Percentiles rank a stretch among this genome's conserved stretches.
phyloP scores from a whole-genome alignment of 2,797 vertebrate genomes.

The Propithecus deckenii region DNA sequence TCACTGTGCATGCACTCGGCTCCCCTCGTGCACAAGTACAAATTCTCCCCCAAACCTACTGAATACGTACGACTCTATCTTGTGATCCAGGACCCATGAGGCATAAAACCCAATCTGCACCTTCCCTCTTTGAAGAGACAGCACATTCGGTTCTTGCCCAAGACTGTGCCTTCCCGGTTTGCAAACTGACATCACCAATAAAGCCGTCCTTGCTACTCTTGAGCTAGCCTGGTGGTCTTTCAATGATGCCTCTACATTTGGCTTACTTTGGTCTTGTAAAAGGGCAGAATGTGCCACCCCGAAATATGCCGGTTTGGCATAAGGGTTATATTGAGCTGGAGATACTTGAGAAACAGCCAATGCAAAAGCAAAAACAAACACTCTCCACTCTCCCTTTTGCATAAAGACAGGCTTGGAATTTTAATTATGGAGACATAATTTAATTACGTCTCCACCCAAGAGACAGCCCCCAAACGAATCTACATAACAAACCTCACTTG shows the following conservation, averaged over 20 bases:
- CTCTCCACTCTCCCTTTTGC: not conserved
- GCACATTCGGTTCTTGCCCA: not conserved
- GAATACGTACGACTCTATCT: not conserved
- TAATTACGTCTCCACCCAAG: not conserved
- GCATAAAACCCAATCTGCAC: not conserved
- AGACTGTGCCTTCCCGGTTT: not conserved
- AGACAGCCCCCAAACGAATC: not conserved
- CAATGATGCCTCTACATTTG: not conserved
- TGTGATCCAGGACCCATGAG: not conserved
- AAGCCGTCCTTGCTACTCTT: not conserved
- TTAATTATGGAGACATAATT: not conserved
- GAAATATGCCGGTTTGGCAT: not conserved
- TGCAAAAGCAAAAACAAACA: not conserved
- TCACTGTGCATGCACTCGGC: not conserved
- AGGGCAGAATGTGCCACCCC: not conserved
- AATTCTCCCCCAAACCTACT: not conserved
- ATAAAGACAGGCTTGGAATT: not conserved
- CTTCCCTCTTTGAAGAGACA: not conserved
- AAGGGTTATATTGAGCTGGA: not conserved
- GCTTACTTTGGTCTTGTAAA: not conserved
- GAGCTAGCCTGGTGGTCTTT: not conserved
- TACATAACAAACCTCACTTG: not conserved
- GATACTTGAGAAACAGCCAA: not conserved
- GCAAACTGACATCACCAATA: not conserved
- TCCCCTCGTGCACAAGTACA: not conserved